Base-by-base conservation (phyloP, 92 coral and sea anemone species). In the Metridium senile region DNA sequence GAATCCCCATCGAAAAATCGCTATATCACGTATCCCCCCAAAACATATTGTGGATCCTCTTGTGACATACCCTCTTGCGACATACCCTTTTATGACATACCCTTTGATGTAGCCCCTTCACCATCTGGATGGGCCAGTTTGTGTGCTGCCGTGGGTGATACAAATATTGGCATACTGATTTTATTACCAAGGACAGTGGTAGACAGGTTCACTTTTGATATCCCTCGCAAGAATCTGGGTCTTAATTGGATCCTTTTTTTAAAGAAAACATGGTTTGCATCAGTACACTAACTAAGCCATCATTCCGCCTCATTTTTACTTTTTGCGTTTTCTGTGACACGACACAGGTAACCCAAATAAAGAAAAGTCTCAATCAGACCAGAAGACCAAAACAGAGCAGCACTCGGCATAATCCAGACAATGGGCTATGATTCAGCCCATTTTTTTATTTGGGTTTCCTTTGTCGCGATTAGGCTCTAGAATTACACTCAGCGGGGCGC, bases 41-140 rank as follows among this genome's bases (percentile, higher is more conserved):
- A 45, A 45, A 45, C 51, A 45, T 22, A 10, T 9, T 6, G 32
- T 16, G 66, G 66, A 2, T 26, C 33, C 22, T 30, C 29, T 26
- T 18, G 23, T 26, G 23, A 29, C 66, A 29, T 26, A 29, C 66
- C 66, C 66, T 10, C 61, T 21, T 54, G 21, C 61, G 4, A 6
- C 61, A 16, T 3, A 16, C 33, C 66, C 32, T 26, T 22, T 23
- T 26, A 21, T 63, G 3, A 1, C n/a, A 0, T 31, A 80, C 93
- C 93, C 72, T 74, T 88, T 35, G 84, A 88, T 21, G 86, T 88
- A n/a, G 89, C 93, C 17, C 54, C 29, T 74, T 89, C 89, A 45
- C 89, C 85, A 29, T 89, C 89, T 31, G 89, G 87, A 58, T 89
- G 84, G 19, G 93, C 89, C 33, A 84, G 66, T 65, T 54, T 84